A percentile compares a stretch with the other conserved stretches of the same genome.
These are phyloP conservation scores for Cynopterus brachyotis DNA, from an alignment of 2,113 vertebrate genomes.

Conservation along the genomic window DNA sequence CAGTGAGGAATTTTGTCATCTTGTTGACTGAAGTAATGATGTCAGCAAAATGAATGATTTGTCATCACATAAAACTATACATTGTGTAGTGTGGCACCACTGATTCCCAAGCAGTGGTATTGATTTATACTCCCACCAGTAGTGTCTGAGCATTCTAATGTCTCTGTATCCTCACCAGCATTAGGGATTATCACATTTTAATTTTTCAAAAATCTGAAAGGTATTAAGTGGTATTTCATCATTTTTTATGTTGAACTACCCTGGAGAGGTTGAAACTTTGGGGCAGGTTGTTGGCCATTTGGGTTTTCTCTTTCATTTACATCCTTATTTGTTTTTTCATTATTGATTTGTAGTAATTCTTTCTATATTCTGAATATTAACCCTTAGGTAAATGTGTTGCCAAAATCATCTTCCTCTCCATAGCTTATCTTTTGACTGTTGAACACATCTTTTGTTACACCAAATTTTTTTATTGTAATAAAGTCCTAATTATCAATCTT, in stretches of 20 bases:
- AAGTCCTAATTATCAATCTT: background rate
- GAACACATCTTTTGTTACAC: background rate
- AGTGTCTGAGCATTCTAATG: background rate
- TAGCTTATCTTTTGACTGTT: background rate
- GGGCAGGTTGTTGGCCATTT: background rate
- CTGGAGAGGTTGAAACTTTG: background rate
- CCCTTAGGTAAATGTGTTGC: background rate
- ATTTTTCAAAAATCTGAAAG: background rate
- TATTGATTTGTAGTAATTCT: background rate
- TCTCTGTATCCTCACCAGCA: background rate
- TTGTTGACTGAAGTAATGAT: background rate
- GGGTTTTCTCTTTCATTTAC: slow-evolving; percentile 3
- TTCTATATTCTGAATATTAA: background rate
- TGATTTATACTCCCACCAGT: background rate
- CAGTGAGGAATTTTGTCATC: background rate
- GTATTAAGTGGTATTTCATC: background rate
- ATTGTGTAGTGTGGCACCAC: background rate
- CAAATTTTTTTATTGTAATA: background rate
- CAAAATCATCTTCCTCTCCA: background rate
- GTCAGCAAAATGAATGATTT: background rate
- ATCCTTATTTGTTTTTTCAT: background rate
- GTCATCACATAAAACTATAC: background rate
- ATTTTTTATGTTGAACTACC: background rate
- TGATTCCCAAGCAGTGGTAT: background rate
- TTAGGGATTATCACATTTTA: background rate